phyloP scores from a whole-genome alignment of 2,797 vertebrate genomes.

The Sebastes melanostomus region DNA sequence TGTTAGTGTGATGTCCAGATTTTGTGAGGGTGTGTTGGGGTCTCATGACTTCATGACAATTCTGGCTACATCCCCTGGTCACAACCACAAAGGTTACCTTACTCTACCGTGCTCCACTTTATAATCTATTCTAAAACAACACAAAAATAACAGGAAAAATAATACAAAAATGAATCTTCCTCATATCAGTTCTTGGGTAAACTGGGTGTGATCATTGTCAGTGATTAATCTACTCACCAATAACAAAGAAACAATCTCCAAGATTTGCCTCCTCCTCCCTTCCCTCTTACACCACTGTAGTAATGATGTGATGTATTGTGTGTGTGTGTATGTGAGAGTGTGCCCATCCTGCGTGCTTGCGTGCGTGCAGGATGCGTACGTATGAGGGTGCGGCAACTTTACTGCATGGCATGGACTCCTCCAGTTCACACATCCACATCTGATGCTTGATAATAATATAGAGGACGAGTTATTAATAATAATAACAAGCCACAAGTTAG shows the following conservation, averaged over 20 bases:
- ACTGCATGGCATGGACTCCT: constrained; percentile 69
- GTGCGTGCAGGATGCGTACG: constrained; percentile 57
- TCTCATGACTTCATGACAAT: neutral
- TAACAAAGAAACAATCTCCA: constrained; percentile 33
- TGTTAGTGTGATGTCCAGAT: neutral
- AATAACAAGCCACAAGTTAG: neutral
- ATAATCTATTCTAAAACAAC: neutral
- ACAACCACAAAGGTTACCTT: neutral
- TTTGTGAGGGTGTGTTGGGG: neutral
- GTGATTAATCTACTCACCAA: constrained; percentile 5
- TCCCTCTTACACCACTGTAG: constrained; percentile 2
- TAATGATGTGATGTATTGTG: constrained; percentile 18
- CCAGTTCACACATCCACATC: constrained; percentile 40
- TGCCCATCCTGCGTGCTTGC: constrained; percentile 50
- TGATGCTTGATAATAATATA: constrained; percentile 20
- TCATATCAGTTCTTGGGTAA: neutral
- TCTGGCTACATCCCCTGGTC: neutral
- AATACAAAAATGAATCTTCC: neutral
- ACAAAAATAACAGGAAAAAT: neutral
- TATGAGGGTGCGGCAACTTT: constrained; percentile 80
- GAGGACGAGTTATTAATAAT: neutral
- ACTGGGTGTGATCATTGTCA: neutral
- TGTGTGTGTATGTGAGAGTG: constrained; percentile 14
- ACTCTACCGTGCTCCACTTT: neutral
- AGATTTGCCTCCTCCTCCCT: constrained; percentile 22